These are phyloP conservation scores for Zalophus californianus DNA, from an alignment of 2,797 vertebrate species.

Conservation along the genomic window DNA sequence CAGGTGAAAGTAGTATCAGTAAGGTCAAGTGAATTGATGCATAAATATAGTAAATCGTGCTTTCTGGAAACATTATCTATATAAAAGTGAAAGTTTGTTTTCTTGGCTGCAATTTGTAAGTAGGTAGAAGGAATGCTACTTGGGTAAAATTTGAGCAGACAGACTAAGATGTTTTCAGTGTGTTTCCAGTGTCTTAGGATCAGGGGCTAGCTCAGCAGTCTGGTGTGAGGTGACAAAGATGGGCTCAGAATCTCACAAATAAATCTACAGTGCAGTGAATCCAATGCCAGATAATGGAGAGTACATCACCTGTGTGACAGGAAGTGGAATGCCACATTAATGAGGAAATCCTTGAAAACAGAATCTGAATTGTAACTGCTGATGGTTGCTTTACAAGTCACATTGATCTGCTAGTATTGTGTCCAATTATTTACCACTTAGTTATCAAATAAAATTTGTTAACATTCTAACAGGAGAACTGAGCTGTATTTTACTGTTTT, in stretches of 20 bases:
- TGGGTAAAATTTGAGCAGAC: not conserved
- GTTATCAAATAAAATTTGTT: not conserved
- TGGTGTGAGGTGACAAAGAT: not conserved
- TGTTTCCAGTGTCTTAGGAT: not conserved
- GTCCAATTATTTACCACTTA: not conserved
- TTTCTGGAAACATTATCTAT: conserved; percentile 26
- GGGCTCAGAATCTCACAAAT: conserved; percentile 8
- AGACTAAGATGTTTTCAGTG: conserved; percentile 1
- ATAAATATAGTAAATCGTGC: not conserved
- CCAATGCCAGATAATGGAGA: not conserved
- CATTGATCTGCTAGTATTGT: not conserved
- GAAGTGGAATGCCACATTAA: not conserved
- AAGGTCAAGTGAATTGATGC: not conserved
- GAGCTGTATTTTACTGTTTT: conserved; percentile 39
- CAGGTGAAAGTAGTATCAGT: not conserved
- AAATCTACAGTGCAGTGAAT: not conserved
- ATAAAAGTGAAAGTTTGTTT: conserved; percentile 27
- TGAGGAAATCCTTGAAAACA: conserved; percentile 42
- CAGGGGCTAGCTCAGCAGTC: not conserved
- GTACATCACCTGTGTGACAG: not conserved
- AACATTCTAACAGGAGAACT: conserved; percentile 16
- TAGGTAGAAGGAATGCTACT: not conserved
- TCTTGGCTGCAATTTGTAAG: conserved; percentile 50
- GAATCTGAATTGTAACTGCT: conserved; percentile 26
- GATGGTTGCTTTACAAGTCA: not conserved